Conservation (phyloP, 30 jellyfish, hydroid and myxozoan genomes). For the Turritopsis rubra region DNA sequence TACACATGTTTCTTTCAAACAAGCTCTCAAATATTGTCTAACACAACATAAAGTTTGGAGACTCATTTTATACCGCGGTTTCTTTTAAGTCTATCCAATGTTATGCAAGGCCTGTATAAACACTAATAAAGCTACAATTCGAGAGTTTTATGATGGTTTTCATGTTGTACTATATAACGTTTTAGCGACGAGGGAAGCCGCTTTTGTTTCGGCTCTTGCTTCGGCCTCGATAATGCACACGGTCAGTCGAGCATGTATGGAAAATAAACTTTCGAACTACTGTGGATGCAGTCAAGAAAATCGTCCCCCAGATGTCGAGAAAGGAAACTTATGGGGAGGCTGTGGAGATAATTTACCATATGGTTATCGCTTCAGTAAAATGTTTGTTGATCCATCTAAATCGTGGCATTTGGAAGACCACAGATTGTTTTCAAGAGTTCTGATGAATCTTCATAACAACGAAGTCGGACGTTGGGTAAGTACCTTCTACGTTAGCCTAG, state of each 20-base stretch:
- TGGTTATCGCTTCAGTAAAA: conserved; percentile 76
- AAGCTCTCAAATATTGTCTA: neutral
- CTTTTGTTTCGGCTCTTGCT: conserved; percentile 65
- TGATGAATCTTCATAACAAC: conserved; percentile 90
- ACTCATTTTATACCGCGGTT: neutral
- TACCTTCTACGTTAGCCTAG: neutral
- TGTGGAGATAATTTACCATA: conserved; percentile 96
- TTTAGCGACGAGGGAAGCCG: conserved; percentile 78
- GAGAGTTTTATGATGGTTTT: neutral
- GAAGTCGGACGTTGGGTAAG: conserved; percentile 99
- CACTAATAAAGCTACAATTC: neutral
- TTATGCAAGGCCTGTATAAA: neutral
- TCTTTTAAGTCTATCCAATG: neutral
- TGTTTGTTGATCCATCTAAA: conserved; percentile 69
- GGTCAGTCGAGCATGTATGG: conserved; percentile 98
- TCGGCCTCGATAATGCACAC: conserved; percentile 94
- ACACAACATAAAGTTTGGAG: neutral
- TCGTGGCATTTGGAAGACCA: conserved; percentile 27
- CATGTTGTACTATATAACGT: neutral
- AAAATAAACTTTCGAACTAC: conserved; percentile 63
- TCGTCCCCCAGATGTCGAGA: conserved; percentile 50
- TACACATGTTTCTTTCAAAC: neutral
- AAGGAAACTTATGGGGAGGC: conserved; percentile 73
- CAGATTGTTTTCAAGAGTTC: conserved; percentile 48
- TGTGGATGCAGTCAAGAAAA: conserved; percentile 88